Conservation (phyloP, 2,113 vertebrate genomes). For the Eubucco bourcierii region DNA sequence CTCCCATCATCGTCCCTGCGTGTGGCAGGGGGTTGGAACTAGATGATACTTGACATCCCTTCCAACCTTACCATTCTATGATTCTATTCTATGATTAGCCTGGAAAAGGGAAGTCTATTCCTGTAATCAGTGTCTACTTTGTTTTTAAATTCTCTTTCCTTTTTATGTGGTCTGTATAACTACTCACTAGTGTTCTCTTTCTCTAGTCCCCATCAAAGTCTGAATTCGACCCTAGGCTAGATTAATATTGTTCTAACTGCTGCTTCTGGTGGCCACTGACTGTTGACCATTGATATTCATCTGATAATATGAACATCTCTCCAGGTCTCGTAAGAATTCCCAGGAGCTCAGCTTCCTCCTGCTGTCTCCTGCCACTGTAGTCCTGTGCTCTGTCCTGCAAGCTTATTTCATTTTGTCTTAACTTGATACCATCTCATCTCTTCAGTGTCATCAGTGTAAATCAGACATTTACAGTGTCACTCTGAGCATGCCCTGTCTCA, state of each 20-base stretch:
- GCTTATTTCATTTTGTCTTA: not conserved
- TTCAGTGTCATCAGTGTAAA: not conserved
- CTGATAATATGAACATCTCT: accelerated
- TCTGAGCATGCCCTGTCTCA: not conserved
- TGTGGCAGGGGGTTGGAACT: too few relatives aligned
- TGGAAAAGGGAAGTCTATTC: not conserved
- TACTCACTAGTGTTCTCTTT: not conserved
- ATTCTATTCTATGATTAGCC: too few relatives aligned
- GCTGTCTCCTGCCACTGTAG: not conserved
- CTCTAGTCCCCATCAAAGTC: not conserved
- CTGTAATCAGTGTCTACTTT: not conserved
- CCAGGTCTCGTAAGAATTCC: not conserved
- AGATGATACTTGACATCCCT: too few relatives aligned
- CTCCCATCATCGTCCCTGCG: too few relatives aligned
- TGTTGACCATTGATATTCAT: not conserved
- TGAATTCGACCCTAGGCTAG: not conserved
- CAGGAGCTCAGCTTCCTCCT: not conserved
- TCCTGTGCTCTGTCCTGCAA: not conserved
- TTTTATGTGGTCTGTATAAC: not conserved
- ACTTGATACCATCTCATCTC: not conserved
- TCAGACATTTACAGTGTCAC: not conserved
- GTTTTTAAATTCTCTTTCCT: not conserved
- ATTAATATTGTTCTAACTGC: not conserved
- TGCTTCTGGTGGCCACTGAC: not conserved
- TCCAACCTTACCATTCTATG: too few relatives aligned